Base-by-base conservation (phyloP, 1,140 invertebrate species). In the Leptinotarsa undecemlineata region DNA sequence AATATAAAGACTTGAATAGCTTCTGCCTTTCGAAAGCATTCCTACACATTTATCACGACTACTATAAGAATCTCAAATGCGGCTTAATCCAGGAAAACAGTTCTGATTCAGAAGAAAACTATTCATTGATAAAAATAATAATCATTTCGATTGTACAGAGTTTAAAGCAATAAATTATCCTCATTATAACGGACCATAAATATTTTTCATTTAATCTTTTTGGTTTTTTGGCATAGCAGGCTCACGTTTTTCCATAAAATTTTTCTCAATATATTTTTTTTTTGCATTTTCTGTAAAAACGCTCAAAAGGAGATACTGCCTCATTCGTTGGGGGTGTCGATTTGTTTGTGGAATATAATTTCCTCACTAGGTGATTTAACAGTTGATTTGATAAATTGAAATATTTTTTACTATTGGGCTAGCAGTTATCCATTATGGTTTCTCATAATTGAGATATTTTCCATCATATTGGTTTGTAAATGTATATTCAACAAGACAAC, bases 1-100 rank as follows among this genome's bases (percentile, higher is more conserved):
- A 64, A 64, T 64, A 64, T 64, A 20, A 64, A 64, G 20, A 64
- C 11, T 26, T 64, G 20, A 64, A 21, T 64, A 64, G 62, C 20
- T 1, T 64, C 14, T 64, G 6, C 62, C 15, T 3, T 6, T 64
- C 62, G 14, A 64, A 26, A 64, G 3, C 62, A 2, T 2, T 3
- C 15, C 51, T 5, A 15, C 15, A 57, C 14, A 17, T 57, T 17
- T 57, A 57, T 57, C 15, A 57, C 6, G 1, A 57, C 5, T 17
- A 17, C n/a, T 57, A 57, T 8, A n/a, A 19, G 15, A 57, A 57
- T 57, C 14, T 15, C 4, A 15, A 57, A 57, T 57, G 6, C 33
- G 26, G 26, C 5, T 1, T 8, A 42, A 42, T 42, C 33, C 33
- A 42, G 33, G 33, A 42, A 6, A 42, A 42, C n/a, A 5, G 4